phyloP scores from a whole-genome alignment of 1,140 invertebrate genomes.

The Ditylenchus dipsaci region DNA sequence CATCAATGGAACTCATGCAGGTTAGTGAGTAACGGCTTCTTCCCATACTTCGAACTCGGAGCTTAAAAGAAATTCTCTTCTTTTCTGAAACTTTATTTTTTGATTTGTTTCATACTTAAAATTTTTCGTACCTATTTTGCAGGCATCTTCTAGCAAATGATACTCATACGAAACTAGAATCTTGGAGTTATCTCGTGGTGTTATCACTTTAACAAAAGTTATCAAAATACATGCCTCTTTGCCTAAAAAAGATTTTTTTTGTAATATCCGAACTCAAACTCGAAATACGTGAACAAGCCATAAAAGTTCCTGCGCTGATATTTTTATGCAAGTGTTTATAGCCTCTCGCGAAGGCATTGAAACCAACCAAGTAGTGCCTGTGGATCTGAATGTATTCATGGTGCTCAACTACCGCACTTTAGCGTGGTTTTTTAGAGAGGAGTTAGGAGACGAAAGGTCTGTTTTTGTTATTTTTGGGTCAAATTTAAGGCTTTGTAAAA shows the following conservation, averaged over 20 bases:
- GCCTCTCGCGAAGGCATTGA: slow-evolving; percentile 26
- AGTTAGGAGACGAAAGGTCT: slow-evolving; percentile 13
- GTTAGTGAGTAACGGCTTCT: neutral
- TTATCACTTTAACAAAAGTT: too few relatives aligned
- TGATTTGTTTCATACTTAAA: neutral
- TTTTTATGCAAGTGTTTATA: too few relatives aligned
- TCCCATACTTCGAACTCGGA: too few relatives aligned
- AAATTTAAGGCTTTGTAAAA: neutral
- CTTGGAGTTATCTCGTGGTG: too few relatives aligned
- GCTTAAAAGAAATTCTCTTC: slow-evolving; percentile 16
- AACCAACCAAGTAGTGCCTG: slow-evolving; percentile 68
- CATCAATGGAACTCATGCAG: slow-evolving; percentile 29
- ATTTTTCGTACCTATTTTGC: too few relatives aligned
- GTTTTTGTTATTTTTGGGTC: slow-evolving; percentile 1
- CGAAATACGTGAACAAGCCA: too few relatives aligned
- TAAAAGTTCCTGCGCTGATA: too few relatives aligned
- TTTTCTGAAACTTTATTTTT: slow-evolving; percentile 5
- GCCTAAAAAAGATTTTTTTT: too few relatives aligned
- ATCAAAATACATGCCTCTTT: too few relatives aligned
- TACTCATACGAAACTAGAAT: too few relatives aligned
- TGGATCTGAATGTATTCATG: slow-evolving; percentile 77
- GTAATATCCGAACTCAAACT: too few relatives aligned
- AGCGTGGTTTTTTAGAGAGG: slow-evolving; percentile 65
- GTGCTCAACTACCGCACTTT: slow-evolving; percentile 75
- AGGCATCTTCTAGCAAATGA: too few relatives aligned